Conservation (phyloP, 2,888 invertebrate genomes). For the Oligia strigilis region DNA sequence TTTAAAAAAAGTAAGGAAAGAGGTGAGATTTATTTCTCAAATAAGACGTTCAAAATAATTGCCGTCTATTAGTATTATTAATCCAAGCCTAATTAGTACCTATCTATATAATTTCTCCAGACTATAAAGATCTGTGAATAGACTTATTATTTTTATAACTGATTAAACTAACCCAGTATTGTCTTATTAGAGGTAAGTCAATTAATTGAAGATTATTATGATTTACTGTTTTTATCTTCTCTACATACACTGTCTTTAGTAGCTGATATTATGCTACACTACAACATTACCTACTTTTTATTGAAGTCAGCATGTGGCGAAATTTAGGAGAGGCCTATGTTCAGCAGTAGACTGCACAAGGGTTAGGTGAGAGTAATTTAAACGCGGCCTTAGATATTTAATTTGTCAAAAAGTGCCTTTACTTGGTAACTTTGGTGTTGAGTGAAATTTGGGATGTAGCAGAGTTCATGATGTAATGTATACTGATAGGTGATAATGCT, state of each 20-base stretch:
- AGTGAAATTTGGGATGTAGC: slow-evolving; percentile 40
- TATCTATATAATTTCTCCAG: slow-evolving; percentile 6
- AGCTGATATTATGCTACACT: slow-evolving; percentile 5
- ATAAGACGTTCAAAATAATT: slow-evolving; percentile 28
- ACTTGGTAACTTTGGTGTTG: slow-evolving; percentile 52
- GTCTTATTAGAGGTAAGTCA: slow-evolving; percentile 18
- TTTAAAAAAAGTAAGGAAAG: slow-evolving; percentile 43
- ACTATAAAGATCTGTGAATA: slow-evolving; percentile 37
- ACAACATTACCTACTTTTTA: background rate
- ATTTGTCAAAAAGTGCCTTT: slow-evolving; percentile 63
- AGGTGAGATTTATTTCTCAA: slow-evolving; percentile 15
- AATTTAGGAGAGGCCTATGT: slow-evolving; percentile 6
- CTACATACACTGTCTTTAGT: background rate
- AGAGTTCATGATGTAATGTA: slow-evolving; percentile 56
- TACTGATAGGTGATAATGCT: slow-evolving; percentile 78
- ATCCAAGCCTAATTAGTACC: slow-evolving; percentile 33
- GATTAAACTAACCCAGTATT: slow-evolving; percentile 10
- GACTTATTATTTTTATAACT: slow-evolving; percentile 18
- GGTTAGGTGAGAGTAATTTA: slow-evolving; percentile 4
- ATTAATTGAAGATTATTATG: slow-evolving; percentile 19
- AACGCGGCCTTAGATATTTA: slow-evolving; percentile 45
- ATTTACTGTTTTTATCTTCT: slow-evolving; percentile 5
- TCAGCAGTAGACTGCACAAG: slow-evolving; percentile 6
- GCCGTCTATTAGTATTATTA: slow-evolving; percentile 22
- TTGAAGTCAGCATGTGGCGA: slow-evolving; percentile 7